Evolutionary conservation across 92 coral and sea anemone species (phyloP), one percentile per base, ranked within the genome.

Genomic region (Zoanthus gigantus): DNA sequence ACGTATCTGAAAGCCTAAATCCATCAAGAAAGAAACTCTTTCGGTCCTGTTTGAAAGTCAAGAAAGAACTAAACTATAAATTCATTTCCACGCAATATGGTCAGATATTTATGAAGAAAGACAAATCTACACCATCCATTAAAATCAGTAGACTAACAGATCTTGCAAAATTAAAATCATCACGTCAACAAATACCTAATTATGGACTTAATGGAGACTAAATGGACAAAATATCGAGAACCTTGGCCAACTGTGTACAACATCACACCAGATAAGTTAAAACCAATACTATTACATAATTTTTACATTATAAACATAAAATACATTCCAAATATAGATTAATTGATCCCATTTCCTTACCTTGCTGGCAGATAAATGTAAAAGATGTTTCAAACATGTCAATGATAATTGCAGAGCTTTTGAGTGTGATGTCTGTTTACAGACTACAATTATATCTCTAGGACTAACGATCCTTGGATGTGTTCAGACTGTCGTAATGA

Each of bases 1-100:
- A 69, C 11, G 29, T 69, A 7, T 69, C 74, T 69, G 42, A 69
- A 69, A 69, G 74, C 74, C 74, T 69, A 69, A 69, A 69, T 30
- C 74, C 45, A 30, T 69, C 74, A 30, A 69, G 74, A 28, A 69
- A 69, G 17, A 69, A 69, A 69, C 74, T 69, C 74, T 69, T 69
- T 30, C 0, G 74, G 5, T 29, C 74, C 74, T 69, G 47, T 69
- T 30, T 28, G 74, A 69, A 69, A 69, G 74, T 69, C 17, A 69
- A 69, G 74, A 69, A 69, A 69, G 74, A 69, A 30, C 74, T 69
- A 29, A 69, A 69, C 45, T 69, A 29, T 28, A n/a, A 67, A 11
- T 67, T 69, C 45, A 69, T 69, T 69, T 29, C 74, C 45, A 69
- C 74, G 74, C 74, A 69, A 46, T 30, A 6, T 69, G 74, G 74